phyloP scores from a whole-genome alignment of 2,797 vertebrate genomes.

The Thripadectes ignobilis region DNA sequence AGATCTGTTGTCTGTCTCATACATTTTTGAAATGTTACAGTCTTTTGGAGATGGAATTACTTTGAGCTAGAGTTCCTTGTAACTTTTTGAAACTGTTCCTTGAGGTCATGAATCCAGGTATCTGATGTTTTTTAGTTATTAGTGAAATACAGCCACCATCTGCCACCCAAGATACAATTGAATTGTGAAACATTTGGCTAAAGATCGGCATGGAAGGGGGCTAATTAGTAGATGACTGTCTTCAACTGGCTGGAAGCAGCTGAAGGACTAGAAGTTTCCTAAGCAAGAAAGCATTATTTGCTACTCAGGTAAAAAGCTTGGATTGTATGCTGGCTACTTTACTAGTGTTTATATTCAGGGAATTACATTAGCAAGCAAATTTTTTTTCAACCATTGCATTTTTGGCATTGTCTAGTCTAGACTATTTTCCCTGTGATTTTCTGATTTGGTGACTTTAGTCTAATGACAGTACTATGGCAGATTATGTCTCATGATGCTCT shows the following conservation, averaged over 20 bases:
- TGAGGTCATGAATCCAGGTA: neutral
- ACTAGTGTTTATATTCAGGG: neutral
- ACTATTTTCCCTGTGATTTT: neutral
- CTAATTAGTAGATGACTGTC: neutral
- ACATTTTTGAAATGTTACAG: constrained; percentile 39
- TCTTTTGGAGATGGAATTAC: neutral
- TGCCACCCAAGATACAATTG: neutral
- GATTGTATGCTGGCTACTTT: neutral
- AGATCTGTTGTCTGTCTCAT: constrained; percentile 42
- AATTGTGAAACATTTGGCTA: neutral
- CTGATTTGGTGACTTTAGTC: neutral
- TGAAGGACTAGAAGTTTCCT: neutral
- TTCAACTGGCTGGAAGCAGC: neutral
- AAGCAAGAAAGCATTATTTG: neutral
- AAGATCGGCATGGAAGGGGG: neutral
- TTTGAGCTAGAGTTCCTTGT: neutral
- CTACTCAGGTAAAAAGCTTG: neutral
- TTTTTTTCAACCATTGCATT: neutral
- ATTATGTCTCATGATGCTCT: neutral
- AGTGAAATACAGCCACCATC: neutral
- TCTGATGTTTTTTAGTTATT: neutral
- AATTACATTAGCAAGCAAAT: neutral
- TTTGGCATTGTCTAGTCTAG: neutral
- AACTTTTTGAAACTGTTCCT: neutral
- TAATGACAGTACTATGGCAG: neutral